Base-by-base conservation (phyloP, 2,888 invertebrate genomes). In the Phania funesta region DNA sequence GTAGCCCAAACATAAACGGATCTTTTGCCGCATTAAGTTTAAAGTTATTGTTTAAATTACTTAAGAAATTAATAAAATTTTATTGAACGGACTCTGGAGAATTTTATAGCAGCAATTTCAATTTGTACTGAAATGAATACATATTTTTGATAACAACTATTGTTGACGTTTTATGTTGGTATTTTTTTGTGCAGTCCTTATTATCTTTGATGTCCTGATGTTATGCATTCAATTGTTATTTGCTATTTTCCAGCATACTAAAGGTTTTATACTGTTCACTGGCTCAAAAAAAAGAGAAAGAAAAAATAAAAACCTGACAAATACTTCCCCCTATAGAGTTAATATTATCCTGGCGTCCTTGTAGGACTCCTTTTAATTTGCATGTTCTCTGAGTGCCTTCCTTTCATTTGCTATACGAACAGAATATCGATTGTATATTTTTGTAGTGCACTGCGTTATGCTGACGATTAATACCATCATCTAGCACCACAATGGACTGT, bases 131-230 rank as follows among this genome's bases (percentile, higher is more conserved):
- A n/a, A n/a, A 46, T 64, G 18, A 64, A 7, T n/a, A 11, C 11
- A 62, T 32, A 58, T 38, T 18, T 44, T 50, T 41, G 56, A 8
- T 41, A 48, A 41, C 22, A 32, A 8, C 50, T 70, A 24, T 18
- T 41, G 35, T 26, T n/a, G 26, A 11, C 7, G 9, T 24, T 60
- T 20, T 6, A 32, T 50, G 32, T 35, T 29, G 18, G 24, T 65
- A 29, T 65, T 41, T 56, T 62, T 32, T 67, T 54, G 46, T 76
- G 26, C 32, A 22, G 60, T 77, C 32, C 62, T 68, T 77, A 68
- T 68, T 73, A 68, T 67, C 71, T 67, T 70, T 65, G 58, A 65
- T 75, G 65, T 70, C 41, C 56, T 41, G 58, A 60, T 62, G 52
- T 54, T 58, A 24, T 75, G 18, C 48, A 22, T 60, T 52, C 13